Evolutionary conservation across 2,888 invertebrate species (phyloP).

Genomic region (Sericinus montela): DNA sequence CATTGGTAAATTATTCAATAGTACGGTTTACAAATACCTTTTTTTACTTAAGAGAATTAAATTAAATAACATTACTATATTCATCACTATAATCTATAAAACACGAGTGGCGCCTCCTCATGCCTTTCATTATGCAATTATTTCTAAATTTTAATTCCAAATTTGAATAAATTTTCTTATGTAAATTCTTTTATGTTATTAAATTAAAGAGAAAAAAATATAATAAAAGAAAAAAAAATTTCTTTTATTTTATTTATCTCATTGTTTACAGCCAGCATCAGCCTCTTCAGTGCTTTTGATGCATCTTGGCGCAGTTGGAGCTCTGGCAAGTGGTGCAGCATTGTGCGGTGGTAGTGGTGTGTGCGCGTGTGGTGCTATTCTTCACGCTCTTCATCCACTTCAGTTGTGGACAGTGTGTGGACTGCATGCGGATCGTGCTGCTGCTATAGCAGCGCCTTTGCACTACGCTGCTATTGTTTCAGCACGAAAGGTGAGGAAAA

Average conservation of each 20-base stretch:
- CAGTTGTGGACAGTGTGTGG: constrained; percentile 91
- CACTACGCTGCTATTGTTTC: constrained; percentile 89
- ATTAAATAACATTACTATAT: too few species aligned
- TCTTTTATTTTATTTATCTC: not conserved
- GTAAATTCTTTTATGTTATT: too few species aligned
- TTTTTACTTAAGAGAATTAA: too few species aligned
- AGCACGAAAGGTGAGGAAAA: constrained; percentile 78
- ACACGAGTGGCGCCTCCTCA: too few species aligned
- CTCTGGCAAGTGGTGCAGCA: constrained; percentile 83
- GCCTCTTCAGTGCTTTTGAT: constrained; percentile 86
- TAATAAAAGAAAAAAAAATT: too few species aligned
- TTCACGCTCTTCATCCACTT: constrained; percentile 84
- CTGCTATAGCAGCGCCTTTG: constrained; percentile 88
- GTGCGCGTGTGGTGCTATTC: constrained; percentile 83
- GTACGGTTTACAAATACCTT: too few species aligned
- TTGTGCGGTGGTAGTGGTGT: constrained; percentile 82
- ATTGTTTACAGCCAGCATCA: constrained; percentile 73
- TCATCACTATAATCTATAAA: too few species aligned
- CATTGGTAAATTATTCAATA: too few species aligned
- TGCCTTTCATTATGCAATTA: too few species aligned
- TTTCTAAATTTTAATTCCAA: too few species aligned
- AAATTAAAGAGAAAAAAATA: too few species aligned
- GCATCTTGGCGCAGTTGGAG: constrained; percentile 85
- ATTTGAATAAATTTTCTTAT: too few species aligned
- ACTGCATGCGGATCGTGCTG: constrained; percentile 88